These are phyloP conservation scores for Ophion ellenae DNA, from an alignment of 2,888 invertebrate genomes.

Conservation along the genomic window DNA sequence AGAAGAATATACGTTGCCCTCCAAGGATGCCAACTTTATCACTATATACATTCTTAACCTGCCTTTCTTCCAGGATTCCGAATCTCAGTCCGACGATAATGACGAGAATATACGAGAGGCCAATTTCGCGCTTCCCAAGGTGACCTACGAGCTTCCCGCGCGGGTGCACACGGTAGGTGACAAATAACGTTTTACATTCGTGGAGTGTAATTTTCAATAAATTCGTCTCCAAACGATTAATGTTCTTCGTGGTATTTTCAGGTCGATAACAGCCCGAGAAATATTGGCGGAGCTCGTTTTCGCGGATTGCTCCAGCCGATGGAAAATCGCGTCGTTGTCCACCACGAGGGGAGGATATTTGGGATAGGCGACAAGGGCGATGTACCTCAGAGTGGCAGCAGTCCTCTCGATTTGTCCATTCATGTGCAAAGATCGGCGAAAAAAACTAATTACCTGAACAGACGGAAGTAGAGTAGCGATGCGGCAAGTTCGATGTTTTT, in stretches of 20 bases:
- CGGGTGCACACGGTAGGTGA: slow-evolving; percentile 71
- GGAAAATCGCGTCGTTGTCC: slow-evolving; percentile 75
- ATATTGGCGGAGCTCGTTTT: slow-evolving; percentile 64
- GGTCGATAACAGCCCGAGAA: slow-evolving; percentile 62
- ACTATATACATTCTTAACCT: neutral
- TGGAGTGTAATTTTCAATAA: neutral
- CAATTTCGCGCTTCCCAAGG: slow-evolving; percentile 70
- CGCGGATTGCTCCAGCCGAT: slow-evolving; percentile 70
- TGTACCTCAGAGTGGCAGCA: slow-evolving; percentile 64
- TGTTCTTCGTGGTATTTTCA: slow-evolving; percentile 17
- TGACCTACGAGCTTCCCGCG: slow-evolving; percentile 72
- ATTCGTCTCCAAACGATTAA: neutral
- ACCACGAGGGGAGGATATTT: slow-evolving; percentile 72
- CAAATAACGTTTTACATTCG: neutral
- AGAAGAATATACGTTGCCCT: neutral
- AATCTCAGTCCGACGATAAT: slow-evolving; percentile 38
- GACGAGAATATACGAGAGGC: slow-evolving; percentile 64
- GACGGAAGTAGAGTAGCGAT: slow-evolving; percentile 30
- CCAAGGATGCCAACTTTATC: neutral
- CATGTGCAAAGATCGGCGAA: slow-evolving; percentile 69
- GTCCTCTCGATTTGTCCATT: slow-evolving; percentile 69
- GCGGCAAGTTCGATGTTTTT: slow-evolving; percentile 35
- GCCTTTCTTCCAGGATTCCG: slow-evolving; percentile 51
- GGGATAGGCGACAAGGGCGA: slow-evolving; percentile 39
- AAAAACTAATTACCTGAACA: slow-evolving; percentile 64